phyloP scores from a whole-genome alignment of 2,113 vertebrate species.

The Echinops telfairi region DNA sequence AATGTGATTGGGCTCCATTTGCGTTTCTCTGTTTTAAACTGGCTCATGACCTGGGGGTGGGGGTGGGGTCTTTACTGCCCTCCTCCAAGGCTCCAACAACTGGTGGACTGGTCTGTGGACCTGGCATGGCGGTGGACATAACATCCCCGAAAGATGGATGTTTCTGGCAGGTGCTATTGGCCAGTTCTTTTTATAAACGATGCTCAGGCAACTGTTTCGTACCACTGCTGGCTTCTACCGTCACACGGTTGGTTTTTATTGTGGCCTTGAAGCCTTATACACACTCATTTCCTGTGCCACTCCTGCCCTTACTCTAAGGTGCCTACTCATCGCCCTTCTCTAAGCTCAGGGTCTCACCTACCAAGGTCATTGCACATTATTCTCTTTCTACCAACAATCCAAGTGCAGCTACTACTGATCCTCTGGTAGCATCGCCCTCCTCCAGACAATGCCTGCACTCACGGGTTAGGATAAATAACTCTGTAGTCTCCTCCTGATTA shows the following conservation, averaged over 20 bases:
- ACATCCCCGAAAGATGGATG: background rate
- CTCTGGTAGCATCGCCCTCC: background rate
- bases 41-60: background rate
- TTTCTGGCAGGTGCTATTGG: background rate
- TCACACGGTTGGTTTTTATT: background rate
- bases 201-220: background rate
- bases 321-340: background rate
- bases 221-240: background rate
- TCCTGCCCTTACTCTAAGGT: background rate
- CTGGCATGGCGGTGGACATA: background rate
- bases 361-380: background rate
- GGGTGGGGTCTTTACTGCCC: background rate
- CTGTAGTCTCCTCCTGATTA: background rate
- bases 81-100: background rate
- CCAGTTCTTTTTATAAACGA: background rate
- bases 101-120: background rate
- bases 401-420: background rate
- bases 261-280: too few species aligned
- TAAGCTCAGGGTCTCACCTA: background rate
- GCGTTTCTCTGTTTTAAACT: background rate
- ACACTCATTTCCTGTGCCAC: background rate
- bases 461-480: slow-evolving; percentile 11
- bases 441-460: background rate
- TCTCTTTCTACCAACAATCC: background rate
- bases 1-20: background rate